These are phyloP conservation scores for Temnothorax ravouxi DNA, from an alignment of 2,888 invertebrate genomes.

Conservation along the genomic window DNA sequence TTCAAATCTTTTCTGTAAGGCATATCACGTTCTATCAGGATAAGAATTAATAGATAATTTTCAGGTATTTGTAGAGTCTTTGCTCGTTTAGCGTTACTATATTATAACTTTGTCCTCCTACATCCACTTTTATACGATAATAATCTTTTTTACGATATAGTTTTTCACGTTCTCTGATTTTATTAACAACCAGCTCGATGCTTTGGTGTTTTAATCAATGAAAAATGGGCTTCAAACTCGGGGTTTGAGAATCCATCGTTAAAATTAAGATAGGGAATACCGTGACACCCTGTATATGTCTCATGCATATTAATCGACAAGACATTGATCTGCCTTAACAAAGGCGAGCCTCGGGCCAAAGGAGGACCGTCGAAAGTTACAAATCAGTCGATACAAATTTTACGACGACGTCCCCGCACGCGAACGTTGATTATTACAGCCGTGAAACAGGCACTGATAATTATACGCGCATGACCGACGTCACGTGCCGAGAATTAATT, in stretches of 20 bases:
- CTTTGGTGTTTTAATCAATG: not conserved
- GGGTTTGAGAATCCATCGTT: not conserved
- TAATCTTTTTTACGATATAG: not conserved
- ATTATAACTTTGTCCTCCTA: not conserved
- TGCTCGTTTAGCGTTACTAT: too few relatives aligned
- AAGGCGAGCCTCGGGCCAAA: slow-evolving; percentile 1
- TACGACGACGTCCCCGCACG: slow-evolving; percentile 13
- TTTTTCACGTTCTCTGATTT: not conserved
- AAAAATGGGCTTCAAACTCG: not conserved
- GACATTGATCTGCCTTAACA: slow-evolving; percentile 35
- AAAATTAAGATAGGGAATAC: not conserved
- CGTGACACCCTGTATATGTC: slow-evolving; percentile 19
- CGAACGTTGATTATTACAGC: slow-evolving; percentile 23
- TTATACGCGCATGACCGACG: slow-evolving; percentile 47
- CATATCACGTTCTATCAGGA: not conserved
- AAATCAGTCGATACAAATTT: slow-evolving; percentile 47
- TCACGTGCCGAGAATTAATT: slow-evolving; percentile 45
- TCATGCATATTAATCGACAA: slow-evolving; percentile 48
- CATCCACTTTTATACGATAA: not conserved
- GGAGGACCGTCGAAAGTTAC: slow-evolving; percentile 33
- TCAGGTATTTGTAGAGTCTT: not conserved
- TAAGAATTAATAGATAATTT: not conserved
- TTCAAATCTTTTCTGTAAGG: not conserved
- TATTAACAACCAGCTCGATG: not conserved
- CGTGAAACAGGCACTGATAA: slow-evolving; percentile 21